Evolutionary conservation across 1,140 invertebrate genomes (phyloP), one percentile per base, ranked within the genome.

Genomic region (Periplaneta americana): DNA sequence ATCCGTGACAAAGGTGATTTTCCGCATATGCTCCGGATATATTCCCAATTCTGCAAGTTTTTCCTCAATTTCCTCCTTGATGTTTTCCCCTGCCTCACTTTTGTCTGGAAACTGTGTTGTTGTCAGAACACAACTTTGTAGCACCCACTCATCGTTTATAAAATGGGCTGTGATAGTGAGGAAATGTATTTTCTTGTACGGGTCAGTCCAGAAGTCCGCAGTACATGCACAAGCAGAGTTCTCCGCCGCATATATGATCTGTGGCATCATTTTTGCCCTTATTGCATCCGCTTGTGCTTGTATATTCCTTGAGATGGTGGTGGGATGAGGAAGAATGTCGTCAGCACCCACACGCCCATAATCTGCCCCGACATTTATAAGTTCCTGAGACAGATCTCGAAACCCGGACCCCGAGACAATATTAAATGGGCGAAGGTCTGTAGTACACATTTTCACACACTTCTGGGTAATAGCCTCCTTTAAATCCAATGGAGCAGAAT

Each of bases 161-260:
- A 9, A 13, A 34, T 77, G 76, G 34, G 34, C 31, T 34, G 76
- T 77, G 34, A 77, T 34, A 34, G 31, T 77, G 22, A 77, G 32
- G 34, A 34, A 77, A 13, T 15, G 34, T 34, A 28, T 34, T 34
- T 77, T 22, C 76, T 34, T 31, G 34, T 77, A 77, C 31, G 13
- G 32, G 34, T 77, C 76, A 77, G 76, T 77, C 76, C 76, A 77
- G 28, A 34, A 32, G 76, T 77, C 76, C 18, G 34, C 34, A 77
- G 28, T 77, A 31, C 76, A 34, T 22, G 76, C 76, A 77, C 31
- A 13, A 32, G 76, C 76, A 34, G 34, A 77, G 22, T 77, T 34
- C 34, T 77, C 34, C 31, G 76, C 76, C 34, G 32, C 31, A 57
- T 15, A 57, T 15, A 57, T 11, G 39, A 57, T 57, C 22, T 57